Evolutionary conservation across 1,140 invertebrate species (phyloP).

Genomic region (Potamilus streckersoni): DNA sequence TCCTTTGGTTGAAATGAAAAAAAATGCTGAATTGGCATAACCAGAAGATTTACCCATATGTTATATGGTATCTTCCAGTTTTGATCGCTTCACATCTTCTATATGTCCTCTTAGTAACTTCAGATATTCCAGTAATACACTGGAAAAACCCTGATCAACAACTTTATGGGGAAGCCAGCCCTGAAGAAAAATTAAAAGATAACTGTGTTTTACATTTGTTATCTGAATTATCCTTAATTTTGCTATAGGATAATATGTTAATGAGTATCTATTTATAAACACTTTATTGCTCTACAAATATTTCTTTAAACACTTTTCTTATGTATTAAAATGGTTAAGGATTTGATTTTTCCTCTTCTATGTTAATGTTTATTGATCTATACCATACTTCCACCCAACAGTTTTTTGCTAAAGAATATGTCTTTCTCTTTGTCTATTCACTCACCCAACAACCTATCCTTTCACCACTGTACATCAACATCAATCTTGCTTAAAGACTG

Average conservation of each 20-base stretch:
- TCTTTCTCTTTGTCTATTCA: no score
- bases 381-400: no score
- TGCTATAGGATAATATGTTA: neutral
- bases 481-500: no score
- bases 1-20: no score
- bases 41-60: no score
- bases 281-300: neutral
- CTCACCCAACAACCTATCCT: no score
- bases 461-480: no score
- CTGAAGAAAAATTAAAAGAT: constrained; percentile 5
- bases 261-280: neutral
- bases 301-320: neutral
- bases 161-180: constrained; percentile 28
- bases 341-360: neutral
- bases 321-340: neutral
- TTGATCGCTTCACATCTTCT: constrained; percentile 3
- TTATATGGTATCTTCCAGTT: no score
- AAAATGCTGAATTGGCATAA: no score
- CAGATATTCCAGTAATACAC: constrained; percentile 16
- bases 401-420: no score
- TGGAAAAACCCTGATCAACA: constrained; percentile 24
- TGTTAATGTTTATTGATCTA: neutral
- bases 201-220: neutral
- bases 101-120: constrained; percentile 15
- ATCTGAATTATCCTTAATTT: neutral